phyloP scores from a whole-genome alignment of 2,113 vertebrate genomes.

The Carassius carassius region DNA sequence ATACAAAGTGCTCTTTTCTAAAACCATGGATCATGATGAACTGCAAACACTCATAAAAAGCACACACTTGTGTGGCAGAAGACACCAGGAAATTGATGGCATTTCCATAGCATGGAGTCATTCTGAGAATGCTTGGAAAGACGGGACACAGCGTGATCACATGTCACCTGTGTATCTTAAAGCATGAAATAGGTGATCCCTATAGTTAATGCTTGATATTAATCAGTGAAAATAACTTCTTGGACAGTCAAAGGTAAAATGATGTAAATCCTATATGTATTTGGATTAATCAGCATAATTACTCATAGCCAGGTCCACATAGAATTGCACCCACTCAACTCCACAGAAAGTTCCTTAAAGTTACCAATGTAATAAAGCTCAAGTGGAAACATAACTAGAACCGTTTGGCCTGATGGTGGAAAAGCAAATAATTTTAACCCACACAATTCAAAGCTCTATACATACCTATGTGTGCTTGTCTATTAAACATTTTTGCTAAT shows the following conservation, averaged over 20 bases:
- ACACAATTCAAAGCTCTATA: not conserved
- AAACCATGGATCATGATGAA: conserved; percentile 14
- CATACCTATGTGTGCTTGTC: too few relatives aligned
- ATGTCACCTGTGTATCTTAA: not conserved
- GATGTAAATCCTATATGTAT: not conserved
- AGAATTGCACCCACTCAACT: not conserved
- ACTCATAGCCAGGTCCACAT: not conserved
- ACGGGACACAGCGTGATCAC: not conserved
- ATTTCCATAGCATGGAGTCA: not conserved
- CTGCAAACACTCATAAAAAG: not conserved
- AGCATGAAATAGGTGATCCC: not conserved
- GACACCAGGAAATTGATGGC: not conserved
- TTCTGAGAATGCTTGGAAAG: not conserved
- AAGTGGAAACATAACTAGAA: too few relatives aligned
- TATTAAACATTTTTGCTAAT: too few relatives aligned
- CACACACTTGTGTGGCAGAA: conserved; percentile 28
- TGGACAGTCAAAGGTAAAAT: not conserved
- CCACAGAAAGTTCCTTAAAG: not conserved
- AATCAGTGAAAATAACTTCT: not conserved
- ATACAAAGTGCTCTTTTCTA: not conserved
- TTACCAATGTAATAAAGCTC: not conserved
- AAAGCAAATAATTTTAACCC: too few relatives aligned
- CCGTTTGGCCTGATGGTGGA: too few relatives aligned
- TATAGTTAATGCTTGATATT: not conserved
- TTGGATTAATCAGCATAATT: not conserved